A percentile compares a stretch with the other conserved stretches of the same genome.
These are phyloP conservation scores for Plebejus anna DNA, from an alignment of 2,888 invertebrate species.

Conservation along the genomic window DNA sequence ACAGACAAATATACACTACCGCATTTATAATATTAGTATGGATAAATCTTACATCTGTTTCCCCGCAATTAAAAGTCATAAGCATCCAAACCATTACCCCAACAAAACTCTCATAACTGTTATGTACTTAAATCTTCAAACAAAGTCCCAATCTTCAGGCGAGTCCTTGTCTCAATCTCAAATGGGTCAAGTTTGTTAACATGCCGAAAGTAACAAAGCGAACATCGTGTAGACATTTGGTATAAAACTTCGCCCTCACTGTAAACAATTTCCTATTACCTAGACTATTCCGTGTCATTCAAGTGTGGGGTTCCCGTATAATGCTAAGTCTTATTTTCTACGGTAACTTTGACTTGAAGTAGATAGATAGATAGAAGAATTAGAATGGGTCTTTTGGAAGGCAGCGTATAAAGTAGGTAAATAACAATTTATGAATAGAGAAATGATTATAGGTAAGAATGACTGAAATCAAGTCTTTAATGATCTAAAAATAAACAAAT, in stretches of 20 bases:
- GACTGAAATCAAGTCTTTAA: not conserved
- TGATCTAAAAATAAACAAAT: not conserved
- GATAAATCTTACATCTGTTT: not conserved
- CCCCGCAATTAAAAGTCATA: not conserved
- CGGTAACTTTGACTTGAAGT: not conserved
- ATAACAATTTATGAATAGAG: not conserved
- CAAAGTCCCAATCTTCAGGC: slow-evolving; percentile 9
- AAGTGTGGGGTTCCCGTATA: not conserved
- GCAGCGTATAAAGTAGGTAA: not conserved
- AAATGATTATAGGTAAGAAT: too few species aligned
- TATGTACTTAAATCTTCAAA: slow-evolving; percentile 3
- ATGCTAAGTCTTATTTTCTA: not conserved
- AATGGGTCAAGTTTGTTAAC: slow-evolving; percentile 28
- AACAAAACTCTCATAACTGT: not conserved
- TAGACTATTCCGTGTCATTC: slow-evolving; percentile 14
- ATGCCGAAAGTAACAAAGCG: slow-evolving; percentile 25
- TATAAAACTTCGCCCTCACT: slow-evolving; percentile 18
- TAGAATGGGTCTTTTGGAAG: not conserved
- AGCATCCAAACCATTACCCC: not conserved
- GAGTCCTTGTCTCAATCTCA: slow-evolving; percentile 18
- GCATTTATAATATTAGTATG: too few species aligned
- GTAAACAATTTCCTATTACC: slow-evolving; percentile 25
- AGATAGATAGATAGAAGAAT: too few species aligned
- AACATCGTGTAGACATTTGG: slow-evolving; percentile 23
- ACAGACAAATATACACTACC: too few species aligned